Percentiles rank a stretch among this genome's conserved stretches.
Evolutionary conservation across 2,797 vertebrate genomes (phyloP).

Genomic region (Darevskia mixta): DNA sequence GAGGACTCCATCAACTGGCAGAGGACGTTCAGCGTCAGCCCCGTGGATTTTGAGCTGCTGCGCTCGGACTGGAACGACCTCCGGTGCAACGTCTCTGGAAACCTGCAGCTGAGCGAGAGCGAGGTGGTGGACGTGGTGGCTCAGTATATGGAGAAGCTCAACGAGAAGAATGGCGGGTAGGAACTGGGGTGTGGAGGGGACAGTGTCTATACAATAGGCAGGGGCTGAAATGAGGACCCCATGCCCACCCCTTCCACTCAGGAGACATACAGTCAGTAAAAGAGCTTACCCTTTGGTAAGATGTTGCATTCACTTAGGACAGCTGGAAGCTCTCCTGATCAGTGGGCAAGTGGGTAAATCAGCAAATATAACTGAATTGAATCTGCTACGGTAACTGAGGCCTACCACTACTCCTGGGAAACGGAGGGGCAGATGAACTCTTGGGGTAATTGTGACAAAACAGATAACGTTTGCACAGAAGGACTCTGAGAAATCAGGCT

Average conservation of each 20-base stretch:
- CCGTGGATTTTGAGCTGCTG: conserved; percentile 94
- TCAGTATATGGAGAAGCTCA: conserved; percentile 97
- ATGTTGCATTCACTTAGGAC: not conserved
- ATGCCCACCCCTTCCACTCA: not conserved
- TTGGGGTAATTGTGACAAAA: not conserved
- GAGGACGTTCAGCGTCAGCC: conserved; percentile 94
- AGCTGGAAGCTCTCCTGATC: not conserved
- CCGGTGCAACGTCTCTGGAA: conserved; percentile 96
- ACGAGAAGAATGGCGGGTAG: conserved; percentile 91
- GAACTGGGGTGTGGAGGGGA: conserved; percentile 1
- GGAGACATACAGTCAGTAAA: too few species aligned
- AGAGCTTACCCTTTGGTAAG: not conserved
- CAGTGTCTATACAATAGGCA: not conserved
- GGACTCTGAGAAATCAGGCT: not conserved
- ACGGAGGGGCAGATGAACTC: too few species aligned
- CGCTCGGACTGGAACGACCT: conserved; percentile 99
- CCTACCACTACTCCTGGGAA: not conserved
- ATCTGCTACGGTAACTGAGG: not conserved
- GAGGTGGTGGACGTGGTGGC: conserved; percentile 96
- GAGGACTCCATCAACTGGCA: conserved; percentile 98
- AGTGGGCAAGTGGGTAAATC: not conserved
- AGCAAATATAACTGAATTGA: not conserved
- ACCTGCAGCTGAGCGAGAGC: conserved; percentile 93
- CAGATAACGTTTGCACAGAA: not conserved
- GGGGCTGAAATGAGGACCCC: not conserved